phyloP scores from a whole-genome alignment of 2,888 invertebrate genomes.

The Troides aeacus region DNA sequence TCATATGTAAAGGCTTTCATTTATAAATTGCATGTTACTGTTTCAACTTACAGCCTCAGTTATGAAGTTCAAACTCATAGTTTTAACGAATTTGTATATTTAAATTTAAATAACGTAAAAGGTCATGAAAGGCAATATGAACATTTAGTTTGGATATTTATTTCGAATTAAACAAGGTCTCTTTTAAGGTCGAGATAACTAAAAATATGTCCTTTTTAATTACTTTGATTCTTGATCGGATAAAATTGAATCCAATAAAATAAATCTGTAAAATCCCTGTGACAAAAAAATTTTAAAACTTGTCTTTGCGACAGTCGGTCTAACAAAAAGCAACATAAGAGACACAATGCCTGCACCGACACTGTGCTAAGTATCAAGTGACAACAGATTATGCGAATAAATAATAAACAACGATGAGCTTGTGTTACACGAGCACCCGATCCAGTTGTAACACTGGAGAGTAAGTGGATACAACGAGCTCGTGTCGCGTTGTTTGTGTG shows the following conservation, averaged over 20 bases:
- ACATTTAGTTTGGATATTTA: background rate
- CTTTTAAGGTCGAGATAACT: no score
- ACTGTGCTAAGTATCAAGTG: slow-evolving; percentile 47
- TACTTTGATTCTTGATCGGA: no score
- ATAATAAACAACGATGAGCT: slow-evolving; percentile 44
- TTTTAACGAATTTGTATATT: background rate
- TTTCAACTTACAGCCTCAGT: background rate
- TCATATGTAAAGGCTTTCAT: background rate
- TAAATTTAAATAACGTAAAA: background rate
- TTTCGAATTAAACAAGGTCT: no score
- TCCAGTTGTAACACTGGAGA: slow-evolving; percentile 43
- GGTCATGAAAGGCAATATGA: background rate
- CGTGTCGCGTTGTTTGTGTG: slow-evolving; percentile 7
- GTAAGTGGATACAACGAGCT: slow-evolving; percentile 27
- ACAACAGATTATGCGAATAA: slow-evolving; percentile 54
- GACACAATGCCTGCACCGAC: slow-evolving; percentile 27
- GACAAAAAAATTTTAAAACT: no score
- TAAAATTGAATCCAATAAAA: no score
- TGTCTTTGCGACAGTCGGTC: background rate
- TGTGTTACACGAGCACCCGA: slow-evolving; percentile 36
- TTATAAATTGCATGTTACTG: background rate
- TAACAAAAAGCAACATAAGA: slow-evolving; percentile 26
- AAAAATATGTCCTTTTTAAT: no score
- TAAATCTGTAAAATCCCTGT: no score
- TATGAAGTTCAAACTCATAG: background rate